phyloP scores from a whole-genome alignment of 2,888 invertebrate species.

The Hypomecis atomaria region DNA sequence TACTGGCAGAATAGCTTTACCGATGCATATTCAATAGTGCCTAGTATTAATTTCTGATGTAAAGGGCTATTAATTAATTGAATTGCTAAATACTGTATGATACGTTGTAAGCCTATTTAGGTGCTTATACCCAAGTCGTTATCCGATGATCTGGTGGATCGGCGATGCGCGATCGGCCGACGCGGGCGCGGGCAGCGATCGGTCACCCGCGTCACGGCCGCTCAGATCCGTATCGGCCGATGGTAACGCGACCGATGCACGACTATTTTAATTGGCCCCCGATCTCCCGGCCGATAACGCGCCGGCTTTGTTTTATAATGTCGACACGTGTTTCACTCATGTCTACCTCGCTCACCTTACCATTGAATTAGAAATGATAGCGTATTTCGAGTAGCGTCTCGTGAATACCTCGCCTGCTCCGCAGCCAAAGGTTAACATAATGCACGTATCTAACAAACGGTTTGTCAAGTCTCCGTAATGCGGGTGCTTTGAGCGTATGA shows the following conservation, averaged over 20 bases:
- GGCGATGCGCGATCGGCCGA: conserved; percentile 1
- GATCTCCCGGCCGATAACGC: conserved; percentile 76
- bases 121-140: neutral
- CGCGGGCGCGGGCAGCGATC: conserved; percentile 66
- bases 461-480: conserved; percentile 63
- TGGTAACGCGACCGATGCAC: conserved; percentile 82
- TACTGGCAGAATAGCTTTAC: too few relatives aligned
- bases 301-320: conserved; percentile 70
- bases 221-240: conserved; percentile 74
- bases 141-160: conserved; percentile 5
- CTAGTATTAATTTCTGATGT: too few relatives aligned
- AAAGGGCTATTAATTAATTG: too few relatives aligned
- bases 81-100: neutral
- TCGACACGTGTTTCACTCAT: conserved; percentile 74
- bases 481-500: conserved; percentile 68
- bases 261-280: conserved; percentile 83
- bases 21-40: too few relatives aligned
- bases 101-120: neutral
- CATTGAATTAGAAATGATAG: conserved; percentile 30
- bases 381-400: conserved; percentile 6
- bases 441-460: conserved; percentile 52
- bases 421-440: conserved; percentile 54
- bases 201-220: conserved; percentile 72
- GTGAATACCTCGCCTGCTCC: conserved; percentile 40
- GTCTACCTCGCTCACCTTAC: conserved; percentile 53